These are phyloP conservation scores for Caenorhabditis sinica DNA, from an alignment of 2,888 invertebrate genomes.

Conservation along the genomic window DNA sequence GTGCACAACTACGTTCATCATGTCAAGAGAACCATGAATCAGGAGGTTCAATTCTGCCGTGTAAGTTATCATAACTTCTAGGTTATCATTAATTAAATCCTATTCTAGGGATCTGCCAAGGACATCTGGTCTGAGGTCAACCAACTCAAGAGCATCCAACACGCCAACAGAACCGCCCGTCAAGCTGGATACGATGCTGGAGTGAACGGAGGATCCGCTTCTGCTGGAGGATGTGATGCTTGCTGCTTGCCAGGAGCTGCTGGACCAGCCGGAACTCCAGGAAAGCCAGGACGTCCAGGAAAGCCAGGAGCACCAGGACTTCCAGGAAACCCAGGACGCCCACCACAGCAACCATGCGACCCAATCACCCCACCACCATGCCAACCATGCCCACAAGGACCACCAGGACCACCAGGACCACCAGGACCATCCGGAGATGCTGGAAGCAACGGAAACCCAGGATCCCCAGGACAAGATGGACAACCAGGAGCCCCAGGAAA, in stretches of 20 bases:
- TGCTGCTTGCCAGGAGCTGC: constrained; percentile 79
- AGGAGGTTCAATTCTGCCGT: constrained; percentile 72
- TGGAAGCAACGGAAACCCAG: constrained; percentile 72
- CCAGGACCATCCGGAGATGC: constrained; percentile 74
- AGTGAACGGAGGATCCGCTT: constrained; percentile 64
- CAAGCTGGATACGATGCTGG: constrained; percentile 73
- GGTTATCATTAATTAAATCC: background rate
- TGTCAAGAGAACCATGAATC: constrained; percentile 72
- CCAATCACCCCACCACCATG: constrained; percentile 79
- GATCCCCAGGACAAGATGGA: constrained; percentile 73
- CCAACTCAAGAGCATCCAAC: constrained; percentile 69
- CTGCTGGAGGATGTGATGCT: constrained; percentile 76
- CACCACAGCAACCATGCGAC: constrained; percentile 80
- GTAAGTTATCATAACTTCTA: constrained; percentile 34
- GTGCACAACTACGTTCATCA: constrained; percentile 74
- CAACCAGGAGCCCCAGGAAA: constrained; percentile 71
- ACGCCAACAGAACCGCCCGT: constrained; percentile 77
- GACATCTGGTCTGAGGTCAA: constrained; percentile 74
- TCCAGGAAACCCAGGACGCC: constrained; percentile 77
- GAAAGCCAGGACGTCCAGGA: constrained; percentile 73
- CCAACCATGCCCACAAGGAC: constrained; percentile 79
- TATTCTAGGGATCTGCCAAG: constrained; percentile 69
- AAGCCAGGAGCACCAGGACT: constrained; percentile 77
- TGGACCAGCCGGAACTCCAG: constrained; percentile 75
- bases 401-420: constrained; percentile 76